Conservation (phyloP, 2,797 vertebrate genomes). For the Sebastes hopkinsi region DNA sequence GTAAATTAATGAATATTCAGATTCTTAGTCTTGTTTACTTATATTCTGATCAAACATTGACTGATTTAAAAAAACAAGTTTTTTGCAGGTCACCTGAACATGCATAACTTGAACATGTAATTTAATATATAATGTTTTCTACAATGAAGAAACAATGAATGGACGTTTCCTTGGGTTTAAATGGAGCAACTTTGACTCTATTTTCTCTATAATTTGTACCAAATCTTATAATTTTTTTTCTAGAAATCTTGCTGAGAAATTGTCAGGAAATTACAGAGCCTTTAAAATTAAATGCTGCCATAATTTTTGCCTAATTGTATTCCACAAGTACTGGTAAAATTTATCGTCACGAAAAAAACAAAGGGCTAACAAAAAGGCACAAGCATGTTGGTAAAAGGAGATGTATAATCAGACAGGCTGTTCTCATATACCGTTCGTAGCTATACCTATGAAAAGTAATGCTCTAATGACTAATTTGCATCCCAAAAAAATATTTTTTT, state of each 20-base stretch:
- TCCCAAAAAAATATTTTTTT: rapidly evolving
- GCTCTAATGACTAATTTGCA: no score
- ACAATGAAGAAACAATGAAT: neutral
- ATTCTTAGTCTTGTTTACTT: neutral
- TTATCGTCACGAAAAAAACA: neutral
- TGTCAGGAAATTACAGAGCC: neutral
- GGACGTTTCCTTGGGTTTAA: neutral
- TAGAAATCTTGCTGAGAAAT: neutral
- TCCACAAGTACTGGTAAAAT: neutral
- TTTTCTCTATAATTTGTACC: neutral
- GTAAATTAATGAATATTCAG: neutral
- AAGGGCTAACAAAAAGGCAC: neutral
- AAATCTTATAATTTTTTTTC: neutral
- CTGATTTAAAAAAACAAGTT: neutral
- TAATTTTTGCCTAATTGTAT: neutral
- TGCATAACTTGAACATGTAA: neutral
- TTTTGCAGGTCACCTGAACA: neutral
- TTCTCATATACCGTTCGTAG: no score
- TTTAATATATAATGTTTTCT: neutral
- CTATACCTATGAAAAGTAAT: no score
- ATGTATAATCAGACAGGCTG: neutral
- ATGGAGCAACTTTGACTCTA: neutral
- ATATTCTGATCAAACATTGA: neutral
- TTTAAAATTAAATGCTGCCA: neutral
- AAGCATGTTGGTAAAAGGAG: neutral